Evolutionary conservation across 1,140 invertebrate genomes (phyloP), one percentile per base, ranked within the genome.

Genomic region (Drosophila willistoni): DNA sequence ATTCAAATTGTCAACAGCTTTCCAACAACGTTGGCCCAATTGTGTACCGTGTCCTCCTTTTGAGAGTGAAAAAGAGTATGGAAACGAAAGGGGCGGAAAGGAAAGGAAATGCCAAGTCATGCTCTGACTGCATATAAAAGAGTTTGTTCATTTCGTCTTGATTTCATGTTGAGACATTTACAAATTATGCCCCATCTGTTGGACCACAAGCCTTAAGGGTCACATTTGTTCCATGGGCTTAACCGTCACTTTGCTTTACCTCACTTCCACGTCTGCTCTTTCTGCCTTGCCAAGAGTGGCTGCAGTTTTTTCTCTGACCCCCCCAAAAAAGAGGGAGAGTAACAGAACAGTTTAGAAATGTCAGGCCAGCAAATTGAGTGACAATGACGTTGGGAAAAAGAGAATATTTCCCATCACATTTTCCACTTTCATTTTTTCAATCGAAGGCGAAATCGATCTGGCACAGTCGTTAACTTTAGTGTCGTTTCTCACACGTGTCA

Each of bases 1-100:
- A 82, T 83, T 86, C 64, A 86, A 79, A 79, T 83, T 86, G 83
- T 86, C 83, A 86, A 86, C 83, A 87, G 68, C 64, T 82, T 83
- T 59, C 42, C 39, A 69, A 56, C 36, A 67, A 66, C 60, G 56
- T 81, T 79, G 82, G 57, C 69, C 75, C 78, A 76, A 67, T 82
- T 86, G 65, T 82, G 82, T 81, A 71, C 44, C n/a, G 42, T 14
- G 42, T 44, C 41, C 41, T 42, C 34, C 7, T 29, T 29, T 29
- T 29, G 29, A 36, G 10, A 36, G 34, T 68, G 65, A 55, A 25
- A 36, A 36, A 65, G 29, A 34, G 14, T 12, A 1, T 29, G 17
- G 17, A 36, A 29, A 29, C 29, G 10, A 10, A 36, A 36, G 9
- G 34, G 3, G 6, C 10, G 36, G 36, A 4, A 39, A 13, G 10